Percentiles rank a stretch among this genome's conserved stretches.
These are phyloP conservation scores for Myxocyprinus asiaticus DNA, from an alignment of 2,113 vertebrate genomes.

Conservation along the genomic window DNA sequence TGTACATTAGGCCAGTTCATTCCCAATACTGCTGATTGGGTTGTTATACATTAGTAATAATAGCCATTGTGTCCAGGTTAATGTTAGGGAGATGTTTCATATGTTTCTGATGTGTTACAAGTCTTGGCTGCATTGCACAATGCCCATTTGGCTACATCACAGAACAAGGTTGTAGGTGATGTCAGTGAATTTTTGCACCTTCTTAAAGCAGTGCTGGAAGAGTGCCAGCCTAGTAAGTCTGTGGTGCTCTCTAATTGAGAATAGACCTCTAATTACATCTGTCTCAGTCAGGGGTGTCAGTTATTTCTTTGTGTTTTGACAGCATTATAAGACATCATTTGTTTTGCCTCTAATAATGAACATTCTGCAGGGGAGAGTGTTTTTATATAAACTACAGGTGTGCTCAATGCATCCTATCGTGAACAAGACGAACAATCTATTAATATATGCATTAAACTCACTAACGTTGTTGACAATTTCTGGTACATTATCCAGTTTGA, in stretches of 20 bases:
- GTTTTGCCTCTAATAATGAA: too few species aligned
- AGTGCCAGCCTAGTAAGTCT: conserved; percentile 7
- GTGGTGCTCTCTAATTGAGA: background rate
- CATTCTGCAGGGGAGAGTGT: too few species aligned
- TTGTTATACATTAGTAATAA: background rate
- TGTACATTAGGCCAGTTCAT: background rate
- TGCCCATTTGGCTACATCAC: background rate
- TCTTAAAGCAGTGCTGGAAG: background rate
- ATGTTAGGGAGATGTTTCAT: background rate
- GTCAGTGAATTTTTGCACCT: background rate
- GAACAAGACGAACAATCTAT: too few species aligned
- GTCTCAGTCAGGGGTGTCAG: background rate
- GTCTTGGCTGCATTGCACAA: background rate
- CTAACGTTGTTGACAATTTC: too few species aligned
- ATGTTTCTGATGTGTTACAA: background rate
- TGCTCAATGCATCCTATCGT: too few species aligned
- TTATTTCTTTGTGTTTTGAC: too few species aligned
- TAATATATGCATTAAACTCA: too few species aligned
- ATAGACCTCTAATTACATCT: conserved; percentile 31
- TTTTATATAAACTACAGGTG: too few species aligned
- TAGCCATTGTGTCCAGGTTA: too few species aligned
- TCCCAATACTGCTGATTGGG: background rate
- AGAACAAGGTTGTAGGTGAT: background rate
- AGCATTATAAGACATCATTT: too few species aligned
- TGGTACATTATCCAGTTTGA: too few species aligned